Percentiles rank a stretch among this genome's conserved stretches.
phyloP scores from a whole-genome alignment of 2,888 invertebrate genomes.

The Holacanthella duospinosa region DNA sequence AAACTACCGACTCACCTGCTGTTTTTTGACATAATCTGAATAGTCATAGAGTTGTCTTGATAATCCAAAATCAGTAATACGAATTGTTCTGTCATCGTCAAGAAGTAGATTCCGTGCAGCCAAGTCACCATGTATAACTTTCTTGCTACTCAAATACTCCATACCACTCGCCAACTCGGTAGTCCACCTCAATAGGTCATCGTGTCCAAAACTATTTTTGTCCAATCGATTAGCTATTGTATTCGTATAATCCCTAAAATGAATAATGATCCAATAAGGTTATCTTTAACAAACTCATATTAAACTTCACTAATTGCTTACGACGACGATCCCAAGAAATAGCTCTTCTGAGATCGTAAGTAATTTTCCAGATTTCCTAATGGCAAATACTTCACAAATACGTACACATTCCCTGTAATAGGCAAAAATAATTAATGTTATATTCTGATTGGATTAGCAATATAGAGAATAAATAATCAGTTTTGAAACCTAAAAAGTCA shows the following conservation, averaged over 20 bases:
- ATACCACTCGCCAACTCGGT: slow-evolving; percentile 1
- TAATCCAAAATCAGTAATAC: slow-evolving; percentile 11
- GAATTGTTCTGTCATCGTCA: background rate
- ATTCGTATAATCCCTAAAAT: slow-evolving; percentile 1
- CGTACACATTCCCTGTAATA: slow-evolving; percentile 8
- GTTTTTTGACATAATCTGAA: slow-evolving; percentile 11
- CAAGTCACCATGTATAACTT: slow-evolving; percentile 7
- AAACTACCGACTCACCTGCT: too few species aligned
- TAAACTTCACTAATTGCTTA: background rate
- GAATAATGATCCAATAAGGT: background rate
- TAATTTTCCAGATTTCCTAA: slow-evolving; percentile 5
- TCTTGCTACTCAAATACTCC: slow-evolving; percentile 5
- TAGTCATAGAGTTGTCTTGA: slow-evolving; percentile 13
- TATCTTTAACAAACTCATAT: background rate
- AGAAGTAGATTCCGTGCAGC: slow-evolving; percentile 10
- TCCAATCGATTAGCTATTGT: background rate
- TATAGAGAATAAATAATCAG: background rate
- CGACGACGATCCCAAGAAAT: background rate
- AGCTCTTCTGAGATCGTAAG: background rate
- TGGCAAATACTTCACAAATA: slow-evolving; percentile 9
- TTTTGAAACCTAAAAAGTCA: background rate
- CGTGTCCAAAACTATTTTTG: background rate
- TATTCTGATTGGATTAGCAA: background rate
- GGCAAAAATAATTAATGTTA: background rate
- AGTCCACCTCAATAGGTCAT: background rate